phyloP scores from a whole-genome alignment of 2,888 invertebrate genomes.

The Buathra laborator region DNA sequence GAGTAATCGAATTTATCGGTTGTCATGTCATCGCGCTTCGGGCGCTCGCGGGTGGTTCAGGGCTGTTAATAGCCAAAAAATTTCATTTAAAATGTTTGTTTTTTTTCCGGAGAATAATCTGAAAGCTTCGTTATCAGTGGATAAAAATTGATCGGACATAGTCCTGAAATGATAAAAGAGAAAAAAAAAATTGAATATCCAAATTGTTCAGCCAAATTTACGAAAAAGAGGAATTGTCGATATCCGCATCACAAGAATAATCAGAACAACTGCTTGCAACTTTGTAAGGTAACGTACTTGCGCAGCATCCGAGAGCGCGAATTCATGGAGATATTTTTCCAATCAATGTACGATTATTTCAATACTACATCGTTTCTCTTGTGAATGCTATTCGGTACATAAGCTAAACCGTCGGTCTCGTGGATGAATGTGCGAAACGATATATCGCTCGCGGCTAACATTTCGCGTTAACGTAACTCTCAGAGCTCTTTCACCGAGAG shows the following conservation, averaged over 20 bases:
- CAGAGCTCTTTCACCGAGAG: constrained; percentile 57
- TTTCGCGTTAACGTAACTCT: constrained; percentile 65
- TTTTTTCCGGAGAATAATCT: too few relatives aligned
- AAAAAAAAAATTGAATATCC: too few relatives aligned
- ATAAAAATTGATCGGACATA: too few relatives aligned
- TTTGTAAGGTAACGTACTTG: not conserved
- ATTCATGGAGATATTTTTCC: constrained; percentile 33
- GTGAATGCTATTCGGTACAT: constrained; percentile 7
- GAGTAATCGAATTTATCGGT: not conserved
- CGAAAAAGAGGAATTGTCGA: not conserved
- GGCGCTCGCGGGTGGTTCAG: too few relatives aligned
- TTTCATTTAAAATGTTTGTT: too few relatives aligned
- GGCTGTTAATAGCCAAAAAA: too few relatives aligned
- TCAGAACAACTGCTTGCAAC: not conserved
- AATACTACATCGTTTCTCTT: not conserved
- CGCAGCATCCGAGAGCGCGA: not conserved
- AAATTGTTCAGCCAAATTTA: too few relatives aligned
- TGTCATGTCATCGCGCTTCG: too few relatives aligned
- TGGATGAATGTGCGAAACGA: constrained; percentile 41
- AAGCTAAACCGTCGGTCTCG: not conserved
- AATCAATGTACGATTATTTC: constrained; percentile 15
- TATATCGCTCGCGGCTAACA: constrained; percentile 45
- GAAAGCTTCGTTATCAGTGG: too few relatives aligned
- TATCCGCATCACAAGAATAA: not conserved
- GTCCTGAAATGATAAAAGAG: too few relatives aligned